These are phyloP conservation scores for Okapia johnstoni DNA, from an alignment of 2,113 vertebrate species.

Conservation along the genomic window DNA sequence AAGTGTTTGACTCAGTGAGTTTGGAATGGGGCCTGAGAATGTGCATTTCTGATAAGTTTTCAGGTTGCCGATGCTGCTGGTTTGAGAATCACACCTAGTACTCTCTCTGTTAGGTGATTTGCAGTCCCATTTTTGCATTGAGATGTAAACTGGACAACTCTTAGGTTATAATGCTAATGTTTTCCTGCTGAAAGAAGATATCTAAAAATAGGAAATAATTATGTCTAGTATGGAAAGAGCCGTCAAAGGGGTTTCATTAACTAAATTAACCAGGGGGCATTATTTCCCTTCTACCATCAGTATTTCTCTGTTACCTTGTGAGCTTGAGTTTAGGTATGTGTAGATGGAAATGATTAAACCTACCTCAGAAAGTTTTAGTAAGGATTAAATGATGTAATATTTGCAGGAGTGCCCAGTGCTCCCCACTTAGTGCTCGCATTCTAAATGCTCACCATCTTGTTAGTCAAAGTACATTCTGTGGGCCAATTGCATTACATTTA, in stretches of 20 bases:
- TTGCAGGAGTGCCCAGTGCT: not conserved
- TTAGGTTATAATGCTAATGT: not conserved
- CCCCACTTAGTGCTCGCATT: not conserved
- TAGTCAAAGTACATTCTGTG: not conserved
- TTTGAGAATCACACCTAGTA: not conserved
- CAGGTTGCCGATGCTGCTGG: not conserved
- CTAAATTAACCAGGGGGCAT: not conserved
- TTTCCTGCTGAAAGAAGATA: not conserved
- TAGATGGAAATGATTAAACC: not conserved
- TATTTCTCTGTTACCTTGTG: not conserved
- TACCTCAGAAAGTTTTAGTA: not conserved
- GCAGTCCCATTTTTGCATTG: not conserved
- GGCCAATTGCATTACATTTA: not conserved
- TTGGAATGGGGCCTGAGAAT: not conserved
- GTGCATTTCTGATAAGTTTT: not conserved
- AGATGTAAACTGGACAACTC: not conserved
- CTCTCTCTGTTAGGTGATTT: not conserved
- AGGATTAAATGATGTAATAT: not conserved
- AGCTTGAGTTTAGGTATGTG: not conserved
- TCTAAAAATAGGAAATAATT: not conserved
- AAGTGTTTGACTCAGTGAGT: not conserved
- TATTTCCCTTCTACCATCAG: not conserved
- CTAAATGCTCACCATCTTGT: not conserved
- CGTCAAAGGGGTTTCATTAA: not conserved
- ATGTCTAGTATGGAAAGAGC: not conserved